Conservation (phyloP, 1,140 invertebrate species). For the Mercenaria mercenaria region DNA sequence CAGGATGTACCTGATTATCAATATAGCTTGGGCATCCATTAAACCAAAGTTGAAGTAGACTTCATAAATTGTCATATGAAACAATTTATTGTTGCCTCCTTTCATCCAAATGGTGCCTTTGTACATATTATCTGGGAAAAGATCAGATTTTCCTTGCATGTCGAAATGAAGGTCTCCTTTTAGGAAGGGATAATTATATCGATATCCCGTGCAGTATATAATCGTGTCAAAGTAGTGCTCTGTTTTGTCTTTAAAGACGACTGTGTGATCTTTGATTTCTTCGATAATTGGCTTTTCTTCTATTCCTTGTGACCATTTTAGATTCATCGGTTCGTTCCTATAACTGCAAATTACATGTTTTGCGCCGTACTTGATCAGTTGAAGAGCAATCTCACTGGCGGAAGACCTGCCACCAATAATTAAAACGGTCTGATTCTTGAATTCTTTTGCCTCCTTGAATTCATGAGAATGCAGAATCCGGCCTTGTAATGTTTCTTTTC, state of each 20-base stretch:
- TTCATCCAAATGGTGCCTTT: no score
- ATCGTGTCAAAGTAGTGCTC: neutral
- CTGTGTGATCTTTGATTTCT: neutral
- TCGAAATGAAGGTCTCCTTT: neutral
- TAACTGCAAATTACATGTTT: neutral
- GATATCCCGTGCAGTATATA: constrained; percentile 7
- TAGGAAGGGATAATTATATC: neutral
- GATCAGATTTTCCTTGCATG: no score
- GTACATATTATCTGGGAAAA: no score
- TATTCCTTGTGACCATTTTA: neutral
- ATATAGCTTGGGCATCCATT: neutral
- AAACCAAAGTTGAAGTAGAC: no score
- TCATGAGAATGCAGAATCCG: constrained; percentile 16
- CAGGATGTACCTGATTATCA: no score
- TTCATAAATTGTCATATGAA: no score
- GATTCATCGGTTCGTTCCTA: neutral
- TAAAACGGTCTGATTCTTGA: neutral
- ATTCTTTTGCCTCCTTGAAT: constrained; percentile 8
- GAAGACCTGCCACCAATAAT: neutral
- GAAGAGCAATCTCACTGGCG: neutral
- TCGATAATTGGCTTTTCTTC: constrained; percentile 3
- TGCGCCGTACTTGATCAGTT: neutral
- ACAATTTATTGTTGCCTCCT: no score
- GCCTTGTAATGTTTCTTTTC: neutral
- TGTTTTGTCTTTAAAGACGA: neutral